Conservation (phyloP, 2,113 vertebrate genomes). For the Saiga tatarica region DNA sequence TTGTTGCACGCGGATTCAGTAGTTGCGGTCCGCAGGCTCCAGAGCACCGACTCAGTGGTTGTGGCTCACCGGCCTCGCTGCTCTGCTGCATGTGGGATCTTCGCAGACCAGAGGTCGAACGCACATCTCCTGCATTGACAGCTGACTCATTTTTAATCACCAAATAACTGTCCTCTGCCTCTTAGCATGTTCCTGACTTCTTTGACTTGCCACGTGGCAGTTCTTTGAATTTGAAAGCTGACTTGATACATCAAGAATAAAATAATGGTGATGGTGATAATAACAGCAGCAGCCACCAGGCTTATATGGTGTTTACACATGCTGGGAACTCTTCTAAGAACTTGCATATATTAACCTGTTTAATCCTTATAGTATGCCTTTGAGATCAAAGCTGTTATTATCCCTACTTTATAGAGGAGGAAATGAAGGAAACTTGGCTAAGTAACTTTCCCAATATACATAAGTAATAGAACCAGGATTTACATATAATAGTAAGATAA, state of each 20-base stretch:
- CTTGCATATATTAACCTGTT: not conserved
- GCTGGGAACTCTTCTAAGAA: not conserved
- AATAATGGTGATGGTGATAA: not conserved
- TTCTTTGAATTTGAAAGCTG: not conserved
- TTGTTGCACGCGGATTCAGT: not conserved
- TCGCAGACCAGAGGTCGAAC: not conserved
- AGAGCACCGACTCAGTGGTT: not conserved
- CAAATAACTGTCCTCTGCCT: not conserved
- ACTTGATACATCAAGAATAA: not conserved
- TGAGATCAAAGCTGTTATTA: not conserved
- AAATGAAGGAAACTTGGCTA: not conserved
- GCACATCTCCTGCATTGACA: not conserved
- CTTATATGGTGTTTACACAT: not conserved
- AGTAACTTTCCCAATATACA: not conserved
- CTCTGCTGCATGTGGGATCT: not conserved
- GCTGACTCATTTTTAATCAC: not conserved
- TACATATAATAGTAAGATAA: conserved; percentile 9
- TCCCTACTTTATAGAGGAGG: not conserved
- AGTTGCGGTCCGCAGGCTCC: not conserved
- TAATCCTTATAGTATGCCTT: not conserved
- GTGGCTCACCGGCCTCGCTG: not conserved
- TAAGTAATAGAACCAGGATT: not conserved
- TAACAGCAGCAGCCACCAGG: not conserved
- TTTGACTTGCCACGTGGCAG: not conserved
- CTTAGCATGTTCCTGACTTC: not conserved